phyloP scores from a whole-genome alignment of 2,113 vertebrate species.

The Gallinago undulata region DNA sequence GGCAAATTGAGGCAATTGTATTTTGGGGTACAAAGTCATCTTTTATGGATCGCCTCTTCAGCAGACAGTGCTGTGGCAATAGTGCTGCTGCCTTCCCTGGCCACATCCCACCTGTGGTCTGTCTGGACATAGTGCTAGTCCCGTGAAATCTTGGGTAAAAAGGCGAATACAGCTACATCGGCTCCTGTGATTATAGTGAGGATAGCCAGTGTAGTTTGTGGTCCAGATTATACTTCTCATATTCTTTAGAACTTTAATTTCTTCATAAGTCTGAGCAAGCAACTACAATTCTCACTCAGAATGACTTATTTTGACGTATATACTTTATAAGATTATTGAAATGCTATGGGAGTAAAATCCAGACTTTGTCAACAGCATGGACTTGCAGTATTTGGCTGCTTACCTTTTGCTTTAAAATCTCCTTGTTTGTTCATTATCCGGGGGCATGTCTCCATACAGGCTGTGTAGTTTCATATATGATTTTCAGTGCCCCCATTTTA shows the following conservation, averaged over 20 bases:
- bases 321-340: not conserved
- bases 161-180: not conserved
- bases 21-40: not conserved
- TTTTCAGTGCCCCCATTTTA: not conserved
- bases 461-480: fast-evolving
- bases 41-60: not conserved
- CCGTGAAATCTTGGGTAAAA: not conserved
- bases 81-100: not conserved
- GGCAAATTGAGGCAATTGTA: not conserved
- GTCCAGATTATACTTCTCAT: not conserved
- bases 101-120: fast-evolving
- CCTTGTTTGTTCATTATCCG: not conserved
- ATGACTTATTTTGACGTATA: not conserved
- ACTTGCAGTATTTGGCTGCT: not conserved
- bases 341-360: not conserved
- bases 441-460: not conserved
- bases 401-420: not conserved
- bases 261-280: not conserved
- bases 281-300: not conserved
- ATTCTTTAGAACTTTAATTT: not conserved
- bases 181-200: fast-evolving
- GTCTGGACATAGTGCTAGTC: not conserved
- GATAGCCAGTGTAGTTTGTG: not conserved
- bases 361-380: not conserved
- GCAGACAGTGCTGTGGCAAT: not conserved